Base-by-base conservation (phyloP, 1,140 invertebrate genomes). In the Solenopsis invicta region DNA sequence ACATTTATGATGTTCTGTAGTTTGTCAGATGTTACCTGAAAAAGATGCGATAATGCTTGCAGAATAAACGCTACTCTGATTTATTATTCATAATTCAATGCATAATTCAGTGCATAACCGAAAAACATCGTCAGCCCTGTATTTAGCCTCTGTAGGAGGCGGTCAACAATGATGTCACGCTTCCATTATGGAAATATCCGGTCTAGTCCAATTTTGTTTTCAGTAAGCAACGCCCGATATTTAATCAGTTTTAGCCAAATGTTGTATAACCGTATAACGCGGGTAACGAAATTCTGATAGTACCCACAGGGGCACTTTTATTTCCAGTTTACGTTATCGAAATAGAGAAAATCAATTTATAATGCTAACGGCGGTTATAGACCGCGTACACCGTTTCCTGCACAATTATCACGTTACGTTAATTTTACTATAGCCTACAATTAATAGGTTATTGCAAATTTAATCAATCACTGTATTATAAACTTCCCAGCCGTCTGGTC, bases 371-470 rank as follows among this genome's bases (percentile, higher is more conserved):
- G 56, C 59, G 86, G 54, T 77, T 74, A 61, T 24, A 61, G 48
- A 71, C n/a, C 61, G 45, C 41, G 71, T 56, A 48, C 78, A 62
- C 48, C 48, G 64, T 85, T 80, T 69, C 78, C 41, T 84, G 56
- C 48, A 34, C 45, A 69, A 87, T 85, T 75, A 90, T 80, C 72
- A 76, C 59, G 74, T 71, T 61, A 64, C 72, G 24, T 52, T 72
- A 72, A 84, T 90, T 89, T 59, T 56, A 67, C 76, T 69, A 76
- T 12, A 64, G 18, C n/a, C 12, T 45, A n/a, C 86, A 77, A 77
- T 84, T 87, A 82, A 89, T 85, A 80, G 71, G 24, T 18, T 72
- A 89, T 85, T 67, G 80, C 72, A 89, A 81, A 89, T 90, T 87
- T 78, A 89, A 90, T 90, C 69, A 48, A 24, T 75, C 62, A 85